Conservation (phyloP, 2,113 vertebrate genomes). For the Mesembrinibis cayennensis region DNA sequence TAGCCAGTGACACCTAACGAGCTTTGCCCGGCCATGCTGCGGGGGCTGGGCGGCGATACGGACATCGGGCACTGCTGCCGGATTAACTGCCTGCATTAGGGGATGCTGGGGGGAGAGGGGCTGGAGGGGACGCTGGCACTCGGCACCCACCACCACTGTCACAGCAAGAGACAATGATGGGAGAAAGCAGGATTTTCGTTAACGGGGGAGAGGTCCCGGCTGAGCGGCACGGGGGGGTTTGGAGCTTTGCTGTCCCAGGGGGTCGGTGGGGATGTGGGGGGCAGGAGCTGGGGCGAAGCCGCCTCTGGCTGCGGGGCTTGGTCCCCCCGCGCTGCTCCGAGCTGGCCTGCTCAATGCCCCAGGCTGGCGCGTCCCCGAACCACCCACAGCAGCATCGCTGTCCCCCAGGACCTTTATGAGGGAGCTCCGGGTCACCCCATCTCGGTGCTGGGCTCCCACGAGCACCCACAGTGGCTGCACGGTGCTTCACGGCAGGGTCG, state of each 20-base stretch:
- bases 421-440: background rate
- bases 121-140: background rate
- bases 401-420: fast-evolving
- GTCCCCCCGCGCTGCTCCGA: background rate
- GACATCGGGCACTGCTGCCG: fast-evolving
- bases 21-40: background rate
- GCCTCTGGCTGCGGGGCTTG: background rate
- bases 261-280: fast-evolving
- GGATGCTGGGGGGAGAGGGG: background rate
- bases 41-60: fast-evolving
- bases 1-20: background rate
- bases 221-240: fast-evolving
- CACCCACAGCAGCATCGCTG: background rate
- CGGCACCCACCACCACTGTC: fast-evolving
- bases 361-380: background rate
- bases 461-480: background rate
- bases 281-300: background rate
- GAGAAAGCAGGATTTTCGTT: background rate
- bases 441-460: fast-evolving
- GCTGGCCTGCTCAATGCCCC: background rate
- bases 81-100: background rate
- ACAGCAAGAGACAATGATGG: background rate
- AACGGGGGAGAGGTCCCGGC: background rate
- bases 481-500: background rate
- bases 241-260: background rate